phyloP scores from a whole-genome alignment of 2,888 invertebrate species.

The Torymus texanus region DNA sequence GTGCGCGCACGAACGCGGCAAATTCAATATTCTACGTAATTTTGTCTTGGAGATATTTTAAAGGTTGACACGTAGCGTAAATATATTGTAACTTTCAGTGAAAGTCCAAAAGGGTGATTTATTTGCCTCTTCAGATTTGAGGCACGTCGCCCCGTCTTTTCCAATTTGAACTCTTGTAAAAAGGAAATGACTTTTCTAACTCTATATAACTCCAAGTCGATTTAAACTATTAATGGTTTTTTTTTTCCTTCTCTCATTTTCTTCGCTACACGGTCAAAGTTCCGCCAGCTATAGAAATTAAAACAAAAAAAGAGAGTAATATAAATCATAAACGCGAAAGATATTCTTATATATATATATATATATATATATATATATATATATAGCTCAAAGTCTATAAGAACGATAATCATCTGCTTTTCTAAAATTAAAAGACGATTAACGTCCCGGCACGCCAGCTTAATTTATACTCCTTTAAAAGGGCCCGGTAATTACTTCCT shows the following conservation, averaged over 20 bases:
- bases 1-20: no score
- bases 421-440: slow-evolving; percentile 31
- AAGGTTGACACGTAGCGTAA: no score
- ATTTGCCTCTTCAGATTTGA: slow-evolving; percentile 26
- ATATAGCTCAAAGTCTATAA: no score
- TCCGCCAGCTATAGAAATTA: background rate
- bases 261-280: no score
- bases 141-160: slow-evolving; percentile 18
- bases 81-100: background rate
- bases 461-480: slow-evolving; percentile 13
- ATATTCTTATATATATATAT: background rate
- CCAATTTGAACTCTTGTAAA: slow-evolving; percentile 4
- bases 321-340: slow-evolving; percentile 8
- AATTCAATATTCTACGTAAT: no score
- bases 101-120: slow-evolving; percentile 13
- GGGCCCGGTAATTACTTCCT: slow-evolving; percentile 1
- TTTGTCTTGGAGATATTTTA: no score
- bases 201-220: slow-evolving; percentile 12
- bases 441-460: background rate
- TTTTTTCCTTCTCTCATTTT: background rate
- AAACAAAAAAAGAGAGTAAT: slow-evolving; percentile 12
- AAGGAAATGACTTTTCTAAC: slow-evolving; percentile 32
- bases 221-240: slow-evolving; percentile 41
- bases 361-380: no score
- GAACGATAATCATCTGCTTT: slow-evolving; percentile 9